phyloP scores from a whole-genome alignment of 2,888 invertebrate species.

The Orchestes rusci region DNA sequence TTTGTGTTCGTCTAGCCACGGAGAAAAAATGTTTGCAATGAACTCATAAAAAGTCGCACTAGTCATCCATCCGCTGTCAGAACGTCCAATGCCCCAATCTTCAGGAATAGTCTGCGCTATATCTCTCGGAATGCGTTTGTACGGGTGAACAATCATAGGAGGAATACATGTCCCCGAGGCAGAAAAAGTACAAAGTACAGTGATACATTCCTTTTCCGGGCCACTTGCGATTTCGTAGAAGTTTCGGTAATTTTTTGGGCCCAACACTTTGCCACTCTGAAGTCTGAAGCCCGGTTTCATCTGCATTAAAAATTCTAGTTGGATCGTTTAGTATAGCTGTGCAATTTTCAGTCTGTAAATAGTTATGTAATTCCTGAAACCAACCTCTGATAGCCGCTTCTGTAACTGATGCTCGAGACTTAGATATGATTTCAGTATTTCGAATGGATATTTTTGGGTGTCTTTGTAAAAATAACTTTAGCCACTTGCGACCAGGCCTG shows the following conservation, averaged over 20 bases:
- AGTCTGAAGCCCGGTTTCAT: conserved; percentile 17
- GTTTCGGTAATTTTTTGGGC: conserved; percentile 8
- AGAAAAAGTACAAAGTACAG: conserved; percentile 25
- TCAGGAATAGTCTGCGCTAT: conserved; percentile 25
- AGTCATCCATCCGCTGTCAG: conserved; percentile 30
- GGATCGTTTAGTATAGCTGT: conserved; percentile 15
- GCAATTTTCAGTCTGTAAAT: conserved; percentile 11
- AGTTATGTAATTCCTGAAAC: conserved; percentile 17
- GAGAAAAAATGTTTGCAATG: conserved; percentile 2
- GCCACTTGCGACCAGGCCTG: conserved; percentile 10
- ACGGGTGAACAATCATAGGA: conserved; percentile 29
- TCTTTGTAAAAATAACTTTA: conserved; percentile 27
- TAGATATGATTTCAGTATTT: conserved; percentile 11
- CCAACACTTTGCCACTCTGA: conserved; percentile 9
- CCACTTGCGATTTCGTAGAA: conserved; percentile 8
- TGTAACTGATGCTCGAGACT: conserved; percentile 8
- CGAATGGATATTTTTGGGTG: conserved; percentile 27
- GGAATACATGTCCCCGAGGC: conserved; percentile 25
- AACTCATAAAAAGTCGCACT: conserved; percentile 11
- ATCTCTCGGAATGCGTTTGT: conserved; percentile 28
- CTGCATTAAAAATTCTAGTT: conserved; percentile 16
- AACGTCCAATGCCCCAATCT: conserved; percentile 26
- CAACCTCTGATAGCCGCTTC: conserved; percentile 5
- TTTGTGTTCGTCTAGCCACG: conserved; percentile 1
- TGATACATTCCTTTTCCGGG: conserved; percentile 17